These are phyloP conservation scores for Cheiracanthium punctorium DNA, from an alignment of 2,888 invertebrate species.

Conservation along the genomic window DNA sequence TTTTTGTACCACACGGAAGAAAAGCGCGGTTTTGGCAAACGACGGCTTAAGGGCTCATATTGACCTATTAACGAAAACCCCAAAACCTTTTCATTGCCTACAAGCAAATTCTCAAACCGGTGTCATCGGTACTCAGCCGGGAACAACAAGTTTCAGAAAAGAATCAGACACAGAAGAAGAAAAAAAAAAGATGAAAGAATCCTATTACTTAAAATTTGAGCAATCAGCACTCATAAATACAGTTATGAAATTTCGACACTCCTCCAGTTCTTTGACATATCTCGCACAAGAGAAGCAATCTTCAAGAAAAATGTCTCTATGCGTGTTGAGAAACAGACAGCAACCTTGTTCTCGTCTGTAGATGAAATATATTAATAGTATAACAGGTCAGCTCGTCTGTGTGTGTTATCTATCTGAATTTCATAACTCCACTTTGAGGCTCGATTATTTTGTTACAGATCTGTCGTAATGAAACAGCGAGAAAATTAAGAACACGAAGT, in stretches of 20 bases:
- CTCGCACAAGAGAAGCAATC: no score
- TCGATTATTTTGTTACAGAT: no score
- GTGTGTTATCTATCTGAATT: no score
- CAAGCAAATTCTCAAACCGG: conserved; percentile 43
- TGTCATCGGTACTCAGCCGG: conserved; percentile 7
- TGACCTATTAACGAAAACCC: conserved; percentile 60
- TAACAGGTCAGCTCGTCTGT: no score
- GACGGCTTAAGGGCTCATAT: conserved; percentile 40
- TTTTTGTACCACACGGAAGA: neutral
- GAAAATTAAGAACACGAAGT: no score
- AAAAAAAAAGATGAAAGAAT: neutral
- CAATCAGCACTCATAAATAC: neutral
- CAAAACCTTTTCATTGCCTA: conserved; percentile 40
- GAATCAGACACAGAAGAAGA: no score
- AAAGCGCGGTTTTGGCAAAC: neutral
- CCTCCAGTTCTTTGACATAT: no score
- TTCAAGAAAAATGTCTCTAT: neutral
- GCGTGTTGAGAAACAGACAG: neutral
- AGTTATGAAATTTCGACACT: no score
- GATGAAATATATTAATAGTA: no score
- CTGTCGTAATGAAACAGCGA: no score
- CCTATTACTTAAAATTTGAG: neutral
- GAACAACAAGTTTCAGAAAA: conserved; percentile 27
- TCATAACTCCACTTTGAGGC: no score
- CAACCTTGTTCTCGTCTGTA: neutral